Base-by-base conservation (phyloP, 2,888 invertebrate species). In the Thereva nobilitata region DNA sequence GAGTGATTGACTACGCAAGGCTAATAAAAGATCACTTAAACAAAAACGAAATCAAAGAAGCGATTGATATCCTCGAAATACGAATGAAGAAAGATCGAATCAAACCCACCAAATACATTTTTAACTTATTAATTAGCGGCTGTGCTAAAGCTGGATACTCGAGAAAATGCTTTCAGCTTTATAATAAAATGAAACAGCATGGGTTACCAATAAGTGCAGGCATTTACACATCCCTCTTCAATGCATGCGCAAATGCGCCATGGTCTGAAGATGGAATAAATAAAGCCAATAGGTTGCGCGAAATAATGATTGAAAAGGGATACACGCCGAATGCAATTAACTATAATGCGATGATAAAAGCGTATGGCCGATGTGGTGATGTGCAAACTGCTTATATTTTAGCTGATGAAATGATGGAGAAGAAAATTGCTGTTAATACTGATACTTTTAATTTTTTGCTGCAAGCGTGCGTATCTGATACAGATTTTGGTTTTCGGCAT, bases 271-370 rank as follows among this genome's bases (percentile, higher is more conserved):
- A 90, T 78, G 93, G 91, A 0, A 78, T 95, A 45, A 82, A 85
- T 61, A 84, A 87, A 76, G 90, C 94, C 0, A 83, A 80, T 34
- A 80, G 86, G 69, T 81, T 97, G 57, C 83, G 88, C 64, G 80
- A 87, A 67, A 80, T 87, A 4, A 89, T 95, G 85, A 78, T 84
- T 55, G 87, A 89, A 72, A 90, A 89, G 73, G 84, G 86, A 5
- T 82, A 87, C 71, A 83, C 86, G 70, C 87, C 91, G 3, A 93
- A 93, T 76, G 78, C 86, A 1, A 86, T 87, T 5, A 92, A 90
- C 75, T 95, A 92, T 75, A 90, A 95, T 83, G 87, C 91, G 3
- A 91, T 96, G 89, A 92, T 96, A 41, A 95, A 94, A 83, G 93
- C 94, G 1, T 97, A 92, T 82, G 94, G 93, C 0, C 84, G 90